Percentiles rank a stretch among this genome's conserved stretches.
phyloP scores from a whole-genome alignment of 37 sponge, comb jelly and placozoan species.

The Chondrilla cf. caribensis region DNA sequence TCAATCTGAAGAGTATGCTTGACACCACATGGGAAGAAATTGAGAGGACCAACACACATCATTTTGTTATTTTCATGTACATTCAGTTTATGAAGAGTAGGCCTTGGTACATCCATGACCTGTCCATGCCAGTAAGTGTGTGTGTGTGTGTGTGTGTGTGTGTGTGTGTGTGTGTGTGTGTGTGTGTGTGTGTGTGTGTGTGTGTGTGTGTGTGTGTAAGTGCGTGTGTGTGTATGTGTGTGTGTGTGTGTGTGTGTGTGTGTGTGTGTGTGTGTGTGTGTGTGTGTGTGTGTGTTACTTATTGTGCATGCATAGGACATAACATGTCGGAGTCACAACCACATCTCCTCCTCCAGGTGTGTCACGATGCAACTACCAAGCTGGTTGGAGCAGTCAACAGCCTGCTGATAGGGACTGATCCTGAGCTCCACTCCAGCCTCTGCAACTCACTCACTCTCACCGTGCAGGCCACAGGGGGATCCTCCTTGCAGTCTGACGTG shows the following conservation, averaged over 20 bases:
- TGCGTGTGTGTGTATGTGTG: too few species aligned
- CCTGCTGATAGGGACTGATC: not conserved
- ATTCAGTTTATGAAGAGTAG: slow-evolving; percentile 7
- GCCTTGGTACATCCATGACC: not conserved
- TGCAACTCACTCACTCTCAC: not conserved
- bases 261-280: too few species aligned
- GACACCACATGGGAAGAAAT: not conserved
- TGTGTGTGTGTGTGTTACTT: too few species aligned
- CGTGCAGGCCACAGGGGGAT: not conserved
- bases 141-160: too few species aligned
- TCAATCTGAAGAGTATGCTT: not conserved
- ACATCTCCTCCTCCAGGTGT: not conserved
- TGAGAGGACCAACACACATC: not conserved
- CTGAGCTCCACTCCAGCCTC: not conserved
- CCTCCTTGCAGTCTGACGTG: not conserved
- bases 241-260: too few species aligned
- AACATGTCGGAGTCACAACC: too few species aligned
- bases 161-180: too few species aligned
- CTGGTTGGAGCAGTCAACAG: not conserved
- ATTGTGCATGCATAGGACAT: too few species aligned
- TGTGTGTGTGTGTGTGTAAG: too few species aligned
- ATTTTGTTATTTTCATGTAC: not conserved
- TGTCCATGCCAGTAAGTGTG: not conserved
- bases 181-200: too few species aligned
- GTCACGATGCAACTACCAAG: not conserved